Evolutionary conservation across 2,888 invertebrate species (phyloP).

Genomic region (Tipula vernalis): DNA sequence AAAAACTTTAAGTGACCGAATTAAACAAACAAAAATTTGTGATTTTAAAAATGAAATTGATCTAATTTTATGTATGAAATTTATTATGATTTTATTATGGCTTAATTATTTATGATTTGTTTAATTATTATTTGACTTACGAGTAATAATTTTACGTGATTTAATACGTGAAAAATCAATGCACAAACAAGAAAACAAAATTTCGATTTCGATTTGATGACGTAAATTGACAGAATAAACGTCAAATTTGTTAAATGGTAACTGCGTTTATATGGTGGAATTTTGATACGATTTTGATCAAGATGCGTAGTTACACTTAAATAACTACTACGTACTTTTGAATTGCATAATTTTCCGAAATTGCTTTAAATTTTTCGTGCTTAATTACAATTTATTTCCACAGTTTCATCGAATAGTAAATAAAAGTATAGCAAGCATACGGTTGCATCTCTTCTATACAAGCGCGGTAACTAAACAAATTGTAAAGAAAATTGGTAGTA

Average conservation of each 20-base stretch:
- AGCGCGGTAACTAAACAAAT: neutral
- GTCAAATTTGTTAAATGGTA: neutral
- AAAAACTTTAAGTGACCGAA: neutral
- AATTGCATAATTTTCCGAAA: no score
- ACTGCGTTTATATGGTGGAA: neutral
- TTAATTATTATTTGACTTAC: neutral
- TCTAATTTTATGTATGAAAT: neutral
- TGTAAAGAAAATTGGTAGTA: neutral
- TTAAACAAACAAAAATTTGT: neutral
- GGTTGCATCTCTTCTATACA: neutral
- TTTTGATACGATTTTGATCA: no score
- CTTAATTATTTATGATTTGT: neutral
- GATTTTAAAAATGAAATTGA: neutral
- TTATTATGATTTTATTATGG: neutral
- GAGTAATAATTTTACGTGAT: neutral
- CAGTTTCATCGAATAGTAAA: no score
- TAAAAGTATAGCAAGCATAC: neutral
- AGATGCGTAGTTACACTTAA: no score
- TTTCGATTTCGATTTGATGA: neutral
- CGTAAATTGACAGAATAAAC: neutral
- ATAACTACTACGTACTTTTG: no score
- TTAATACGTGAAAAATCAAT: neutral
- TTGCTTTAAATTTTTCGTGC: no score
- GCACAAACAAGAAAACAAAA: neutral
- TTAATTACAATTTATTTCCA: no score